phyloP scores from a whole-genome alignment of 92 coral and sea anemone species.

The Diadumene lineata region DNA sequence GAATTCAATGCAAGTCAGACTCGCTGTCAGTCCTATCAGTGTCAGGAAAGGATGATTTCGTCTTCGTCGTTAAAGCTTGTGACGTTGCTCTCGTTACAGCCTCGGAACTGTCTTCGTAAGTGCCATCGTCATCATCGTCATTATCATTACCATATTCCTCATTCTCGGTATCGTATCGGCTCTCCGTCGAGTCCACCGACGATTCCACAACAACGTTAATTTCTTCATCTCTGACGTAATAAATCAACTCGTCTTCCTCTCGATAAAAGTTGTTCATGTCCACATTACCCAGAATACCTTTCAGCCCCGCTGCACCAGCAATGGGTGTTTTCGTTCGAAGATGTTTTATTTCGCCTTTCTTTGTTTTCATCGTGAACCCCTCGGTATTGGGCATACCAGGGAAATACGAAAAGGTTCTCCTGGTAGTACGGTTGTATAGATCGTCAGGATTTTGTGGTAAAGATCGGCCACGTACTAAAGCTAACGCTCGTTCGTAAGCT shows the following conservation, averaged over 20 bases:
- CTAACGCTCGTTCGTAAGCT: constrained; percentile 76
- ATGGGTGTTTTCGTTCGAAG: constrained; percentile 10
- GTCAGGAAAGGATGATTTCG: constrained; percentile 35
- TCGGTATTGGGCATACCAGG: constrained; percentile 55
- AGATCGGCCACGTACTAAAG: constrained; percentile 68
- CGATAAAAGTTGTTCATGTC: constrained; percentile 81
- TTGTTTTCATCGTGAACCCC: constrained; percentile 21
- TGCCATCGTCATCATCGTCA: constrained; percentile 24
- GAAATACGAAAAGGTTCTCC: constrained; percentile 67
- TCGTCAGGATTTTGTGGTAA: constrained; percentile 55
- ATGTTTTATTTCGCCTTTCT: constrained; percentile 3
- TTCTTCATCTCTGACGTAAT: constrained; percentile 65
- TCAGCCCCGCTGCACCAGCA: constrained; percentile 28
- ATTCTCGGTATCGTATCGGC: constrained; percentile 10
- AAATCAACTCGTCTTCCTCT: constrained; percentile 74
- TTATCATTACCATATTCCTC: no score
- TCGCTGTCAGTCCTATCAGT: no score
- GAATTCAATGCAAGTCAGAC: no score
- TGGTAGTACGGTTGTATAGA: constrained; percentile 42
- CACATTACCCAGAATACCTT: constrained; percentile 70
- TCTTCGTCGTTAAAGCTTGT: constrained; percentile 11
- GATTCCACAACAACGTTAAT: constrained; percentile 52
- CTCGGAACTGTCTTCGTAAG: constrained; percentile 14
- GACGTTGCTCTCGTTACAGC: constrained; percentile 23
- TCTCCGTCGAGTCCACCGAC: constrained; percentile 26